phyloP scores from a whole-genome alignment of 2,797 vertebrate genomes.

The Pteronotus mesoamericanus region DNA sequence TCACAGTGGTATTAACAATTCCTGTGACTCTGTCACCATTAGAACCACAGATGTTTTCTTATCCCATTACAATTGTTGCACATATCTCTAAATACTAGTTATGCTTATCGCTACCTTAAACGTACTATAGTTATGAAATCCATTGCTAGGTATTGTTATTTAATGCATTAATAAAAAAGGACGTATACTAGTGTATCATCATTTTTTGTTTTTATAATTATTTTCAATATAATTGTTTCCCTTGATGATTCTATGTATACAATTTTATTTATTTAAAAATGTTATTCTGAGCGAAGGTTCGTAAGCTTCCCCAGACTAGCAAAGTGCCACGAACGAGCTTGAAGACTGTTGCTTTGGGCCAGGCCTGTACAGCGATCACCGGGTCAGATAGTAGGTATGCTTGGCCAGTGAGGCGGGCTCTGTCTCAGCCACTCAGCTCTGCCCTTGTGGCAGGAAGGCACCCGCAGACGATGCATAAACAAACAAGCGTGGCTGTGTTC shows the following conservation, averaged over 20 bases:
- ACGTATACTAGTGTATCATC: not conserved
- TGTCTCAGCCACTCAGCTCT: not conserved
- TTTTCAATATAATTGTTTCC: not conserved
- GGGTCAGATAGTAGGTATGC: not conserved
- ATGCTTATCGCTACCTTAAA: not conserved
- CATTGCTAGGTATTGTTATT: not conserved
- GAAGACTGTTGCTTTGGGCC: not conserved
- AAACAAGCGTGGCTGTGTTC: fast-evolving
- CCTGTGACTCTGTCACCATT: not conserved
- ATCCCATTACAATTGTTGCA: not conserved
- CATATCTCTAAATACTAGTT: not conserved
- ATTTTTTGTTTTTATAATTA: not conserved
- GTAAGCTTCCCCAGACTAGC: not conserved
- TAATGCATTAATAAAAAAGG: not conserved
- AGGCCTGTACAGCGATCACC: not conserved
- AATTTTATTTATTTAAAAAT: not conserved
- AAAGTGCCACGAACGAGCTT: not conserved
- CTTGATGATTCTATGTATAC: not conserved
- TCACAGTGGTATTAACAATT: not conserved
- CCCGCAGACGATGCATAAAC: not conserved
- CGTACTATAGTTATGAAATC: not conserved
- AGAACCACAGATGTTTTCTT: not conserved
- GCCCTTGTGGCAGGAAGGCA: not conserved
- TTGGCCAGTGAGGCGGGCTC: not conserved
- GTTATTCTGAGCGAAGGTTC: not conserved